Base-by-base conservation (phyloP, 2,888 invertebrate genomes). In the Polylopha cassiicola region DNA sequence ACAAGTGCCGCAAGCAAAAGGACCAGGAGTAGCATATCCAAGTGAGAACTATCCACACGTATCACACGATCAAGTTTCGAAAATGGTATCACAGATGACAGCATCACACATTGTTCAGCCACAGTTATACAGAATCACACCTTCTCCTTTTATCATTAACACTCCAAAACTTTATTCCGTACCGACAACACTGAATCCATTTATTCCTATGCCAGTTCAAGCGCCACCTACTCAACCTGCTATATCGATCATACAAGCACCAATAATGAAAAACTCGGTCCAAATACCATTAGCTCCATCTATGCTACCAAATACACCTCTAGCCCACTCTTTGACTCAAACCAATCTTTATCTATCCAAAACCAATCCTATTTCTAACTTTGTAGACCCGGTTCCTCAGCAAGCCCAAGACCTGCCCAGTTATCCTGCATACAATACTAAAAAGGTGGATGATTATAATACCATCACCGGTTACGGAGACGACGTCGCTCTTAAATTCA, bases 131-230 rank as follows among this genome's bases (percentile, higher is more conserved):
- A 76, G 65, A 61, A 73, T 76, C 45, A 72, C 75, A 53, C 74
- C 76, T 39, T 60, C 67, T 47, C 81, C 81, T 10, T 58, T 73
- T 50, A 58, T 75, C 23, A 48, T 75, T 41, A 66, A 71, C 51
- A 57, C 62, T 65, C 68, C 71, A 55, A 62, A 55, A 54, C 47
- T 51, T 15, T 84, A 81, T 46, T 79, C 85, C 28, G 78, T 88
- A 70, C 89, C 82, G 10, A 88, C 89, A 18, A 87, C 88, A 47
- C 77, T 89, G 23, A 82, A 87, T 53, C 85, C 88, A 57, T 87
- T 89, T 47, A 67, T 85, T 50, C 84, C 81, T 22, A 73, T 80
- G 71, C 80, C 80, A 29, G 47, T 61, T 28, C 55, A 71, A 20
- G 61, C 67, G 21, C 55, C 63, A 38, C 64, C 71, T 17, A 61